Conservation (phyloP, 1,140 invertebrate genomes). For the Grapholita molesta region DNA sequence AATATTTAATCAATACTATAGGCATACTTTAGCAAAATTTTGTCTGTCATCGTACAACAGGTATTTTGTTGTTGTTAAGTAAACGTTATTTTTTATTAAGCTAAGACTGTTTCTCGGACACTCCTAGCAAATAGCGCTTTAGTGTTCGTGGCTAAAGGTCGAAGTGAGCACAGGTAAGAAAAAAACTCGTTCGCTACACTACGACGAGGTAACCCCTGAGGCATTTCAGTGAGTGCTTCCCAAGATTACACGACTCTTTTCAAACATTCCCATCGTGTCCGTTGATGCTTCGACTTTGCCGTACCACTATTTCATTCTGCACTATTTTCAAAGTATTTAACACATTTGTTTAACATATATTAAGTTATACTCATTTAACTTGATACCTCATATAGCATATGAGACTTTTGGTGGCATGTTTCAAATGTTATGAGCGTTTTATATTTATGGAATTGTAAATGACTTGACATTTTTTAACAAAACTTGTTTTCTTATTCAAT, state of each 20-base stretch:
- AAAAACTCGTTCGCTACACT: background rate
- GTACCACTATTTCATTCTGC: background rate
- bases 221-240: background rate
- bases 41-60: no score
- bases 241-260: slow-evolving; percentile 2
- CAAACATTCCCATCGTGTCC: background rate
- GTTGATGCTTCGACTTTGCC: background rate
- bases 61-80: no score
- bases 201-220: background rate
- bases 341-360: no score
- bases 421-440: no score
- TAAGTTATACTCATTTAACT: no score
- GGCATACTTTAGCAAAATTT: no score
- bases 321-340: background rate
- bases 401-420: no score
- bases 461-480: no score
- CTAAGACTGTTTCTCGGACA: background rate
- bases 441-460: no score
- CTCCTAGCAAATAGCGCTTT: background rate
- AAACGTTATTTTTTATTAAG: background rate
- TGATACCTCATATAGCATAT: no score
- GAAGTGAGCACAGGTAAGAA: background rate
- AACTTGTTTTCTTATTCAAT: no score
- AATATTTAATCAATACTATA: no score
- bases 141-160: background rate